A percentile compares a stretch with the other conserved stretches of the same genome.
Evolutionary conservation across 2,797 vertebrate species (phyloP).

Genomic region (Podarcis lilfordi): DNA sequence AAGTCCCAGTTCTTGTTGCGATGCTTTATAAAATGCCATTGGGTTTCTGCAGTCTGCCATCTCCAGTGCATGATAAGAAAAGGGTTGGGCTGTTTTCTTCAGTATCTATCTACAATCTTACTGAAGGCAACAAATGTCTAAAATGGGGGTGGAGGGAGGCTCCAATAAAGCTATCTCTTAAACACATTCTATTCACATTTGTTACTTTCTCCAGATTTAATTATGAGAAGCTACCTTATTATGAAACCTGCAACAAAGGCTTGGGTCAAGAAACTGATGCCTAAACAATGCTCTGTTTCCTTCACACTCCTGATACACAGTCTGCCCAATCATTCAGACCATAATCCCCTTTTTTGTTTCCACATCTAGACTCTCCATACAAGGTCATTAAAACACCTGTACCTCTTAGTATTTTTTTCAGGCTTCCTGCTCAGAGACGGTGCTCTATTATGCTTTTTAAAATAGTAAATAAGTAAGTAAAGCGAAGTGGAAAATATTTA

Average conservation of each 20-base stretch:
- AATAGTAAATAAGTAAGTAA: slow-evolving; percentile 23
- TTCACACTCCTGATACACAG: slow-evolving; percentile 66
- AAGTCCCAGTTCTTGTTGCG: slow-evolving; percentile 72
- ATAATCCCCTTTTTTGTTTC: slow-evolving; percentile 64
- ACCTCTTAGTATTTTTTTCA: slow-evolving; percentile 60
- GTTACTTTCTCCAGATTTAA: slow-evolving; percentile 69
- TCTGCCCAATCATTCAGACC: slow-evolving; percentile 61
- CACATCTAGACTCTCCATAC: slow-evolving; percentile 65
- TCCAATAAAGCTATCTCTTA: slow-evolving; percentile 69
- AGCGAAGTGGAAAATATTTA: background rate
- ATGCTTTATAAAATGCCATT: slow-evolving; percentile 71
- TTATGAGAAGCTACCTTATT: slow-evolving; percentile 71
- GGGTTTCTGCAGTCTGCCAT: slow-evolving; percentile 73
- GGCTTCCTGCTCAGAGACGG: slow-evolving; percentile 5
- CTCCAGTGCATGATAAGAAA: slow-evolving; percentile 68
- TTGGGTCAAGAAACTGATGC: slow-evolving; percentile 65
- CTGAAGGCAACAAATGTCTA: slow-evolving; percentile 67
- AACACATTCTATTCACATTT: slow-evolving; percentile 65
- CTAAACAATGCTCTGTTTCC: slow-evolving; percentile 58
- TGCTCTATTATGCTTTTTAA: slow-evolving; percentile 48
- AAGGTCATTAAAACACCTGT: slow-evolving; percentile 50
- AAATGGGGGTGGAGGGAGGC: slow-evolving; percentile 66
- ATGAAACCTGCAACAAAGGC: slow-evolving; percentile 32
- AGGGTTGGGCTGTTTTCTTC: slow-evolving; percentile 68
- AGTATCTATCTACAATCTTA: slow-evolving; percentile 69